Evolutionary conservation across 2,797 vertebrate genomes (phyloP).

Genomic region (Propithecus deckenii): DNA sequence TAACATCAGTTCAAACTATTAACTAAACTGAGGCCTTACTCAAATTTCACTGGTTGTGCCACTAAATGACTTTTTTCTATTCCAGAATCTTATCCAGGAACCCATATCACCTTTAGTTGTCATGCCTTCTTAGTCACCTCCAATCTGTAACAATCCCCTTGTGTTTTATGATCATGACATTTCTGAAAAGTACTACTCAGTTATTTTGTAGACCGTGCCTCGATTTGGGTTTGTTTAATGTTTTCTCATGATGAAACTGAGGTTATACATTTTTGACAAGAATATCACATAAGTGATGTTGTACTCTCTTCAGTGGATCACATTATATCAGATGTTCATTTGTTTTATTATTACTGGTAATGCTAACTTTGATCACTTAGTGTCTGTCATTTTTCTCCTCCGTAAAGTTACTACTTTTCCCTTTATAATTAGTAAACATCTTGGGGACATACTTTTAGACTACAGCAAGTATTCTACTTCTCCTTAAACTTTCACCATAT

Average conservation of each 20-base stretch:
- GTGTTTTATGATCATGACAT: background rate
- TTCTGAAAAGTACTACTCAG: background rate
- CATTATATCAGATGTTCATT: background rate
- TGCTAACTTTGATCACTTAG: background rate
- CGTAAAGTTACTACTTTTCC: background rate
- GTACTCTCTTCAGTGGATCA: background rate
- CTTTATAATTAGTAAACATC: background rate
- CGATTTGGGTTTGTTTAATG: background rate
- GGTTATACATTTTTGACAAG: background rate
- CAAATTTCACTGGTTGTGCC: background rate
- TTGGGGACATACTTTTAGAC: background rate
- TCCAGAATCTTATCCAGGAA: background rate
- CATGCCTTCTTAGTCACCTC: background rate
- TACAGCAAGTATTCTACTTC: background rate
- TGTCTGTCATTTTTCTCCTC: background rate
- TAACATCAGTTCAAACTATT: background rate
- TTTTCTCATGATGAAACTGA: background rate
- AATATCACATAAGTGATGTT: background rate
- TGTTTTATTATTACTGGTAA: background rate
- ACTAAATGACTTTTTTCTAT: background rate
- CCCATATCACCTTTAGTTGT: background rate
- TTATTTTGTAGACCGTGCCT: background rate
- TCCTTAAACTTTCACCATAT: background rate
- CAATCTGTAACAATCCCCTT: background rate
- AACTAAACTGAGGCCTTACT: background rate